These are phyloP conservation scores for Philereme transversata DNA, from an alignment of 2,888 invertebrate species.

Conservation along the genomic window DNA sequence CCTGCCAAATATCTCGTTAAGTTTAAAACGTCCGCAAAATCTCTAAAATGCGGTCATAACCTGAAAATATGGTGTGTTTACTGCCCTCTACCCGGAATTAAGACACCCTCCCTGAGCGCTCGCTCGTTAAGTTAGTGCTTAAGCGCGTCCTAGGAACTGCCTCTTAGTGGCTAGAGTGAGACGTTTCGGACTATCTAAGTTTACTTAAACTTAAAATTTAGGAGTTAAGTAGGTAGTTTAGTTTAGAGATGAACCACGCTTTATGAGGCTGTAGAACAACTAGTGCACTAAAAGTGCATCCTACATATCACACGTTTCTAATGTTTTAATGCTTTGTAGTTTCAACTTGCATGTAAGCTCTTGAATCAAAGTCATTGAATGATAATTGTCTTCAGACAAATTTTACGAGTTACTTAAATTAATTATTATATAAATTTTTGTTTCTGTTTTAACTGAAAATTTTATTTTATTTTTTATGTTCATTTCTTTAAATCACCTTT, in stretches of 20 bases:
- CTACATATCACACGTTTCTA: too few relatives aligned
- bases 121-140: constrained; percentile 22
- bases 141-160: constrained; percentile 17
- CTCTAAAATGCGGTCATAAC: constrained; percentile 7
- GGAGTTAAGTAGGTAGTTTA: constrained; percentile 5
- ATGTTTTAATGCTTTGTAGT: too few relatives aligned
- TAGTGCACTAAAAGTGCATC: too few relatives aligned
- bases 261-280: neutral
- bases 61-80: constrained; percentile 24
- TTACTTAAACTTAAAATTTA: constrained; percentile 10
- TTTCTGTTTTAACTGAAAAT: too few relatives aligned
- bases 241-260: constrained; percentile 3
- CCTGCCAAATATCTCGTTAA: neutral
- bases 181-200: constrained; percentile 14
- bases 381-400: too few relatives aligned
- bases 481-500: too few relatives aligned
- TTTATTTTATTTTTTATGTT: too few relatives aligned
- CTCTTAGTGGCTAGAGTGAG: constrained; percentile 19
- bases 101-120: constrained; percentile 13
- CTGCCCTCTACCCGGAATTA: constrained; percentile 11
- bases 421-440: too few relatives aligned
- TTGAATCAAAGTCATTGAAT: too few relatives aligned
- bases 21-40: neutral
- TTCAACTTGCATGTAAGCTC: too few relatives aligned
- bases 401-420: too few relatives aligned